phyloP scores from a whole-genome alignment of 2,797 vertebrate species.

The Heteromormyrus szaboi region DNA sequence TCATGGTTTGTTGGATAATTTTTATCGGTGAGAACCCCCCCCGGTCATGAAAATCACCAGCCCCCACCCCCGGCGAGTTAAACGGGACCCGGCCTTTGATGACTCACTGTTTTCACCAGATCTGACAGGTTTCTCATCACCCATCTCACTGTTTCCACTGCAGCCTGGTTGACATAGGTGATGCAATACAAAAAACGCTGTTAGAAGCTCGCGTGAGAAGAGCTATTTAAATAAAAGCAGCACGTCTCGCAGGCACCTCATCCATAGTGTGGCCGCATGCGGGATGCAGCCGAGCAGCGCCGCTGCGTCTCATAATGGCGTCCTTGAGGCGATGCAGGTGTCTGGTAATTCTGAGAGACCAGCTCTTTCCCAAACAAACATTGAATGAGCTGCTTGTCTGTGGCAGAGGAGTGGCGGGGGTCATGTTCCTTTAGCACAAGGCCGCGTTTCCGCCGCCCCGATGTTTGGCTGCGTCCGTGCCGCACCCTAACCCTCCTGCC shows the following conservation, averaged over 20 bases:
- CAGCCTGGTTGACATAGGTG: background rate
- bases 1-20: background rate
- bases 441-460: too few species aligned
- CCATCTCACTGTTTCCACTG: background rate
- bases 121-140: background rate
- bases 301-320: background rate
- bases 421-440: background rate
- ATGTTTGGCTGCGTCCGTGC: too few species aligned
- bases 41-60: background rate
- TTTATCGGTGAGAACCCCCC: background rate
- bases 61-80: background rate
- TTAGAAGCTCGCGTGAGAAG: background rate
- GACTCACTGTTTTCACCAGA: background rate
- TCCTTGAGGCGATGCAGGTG: background rate
- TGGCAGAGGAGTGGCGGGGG: background rate
- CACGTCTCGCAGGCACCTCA: background rate
- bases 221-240: background rate
- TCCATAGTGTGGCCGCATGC: background rate
- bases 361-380: background rate
- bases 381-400: background rate
- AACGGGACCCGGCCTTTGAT: background rate
- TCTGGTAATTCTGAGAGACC: background rate
- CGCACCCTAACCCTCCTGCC: background rate
- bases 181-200: background rate
- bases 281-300: background rate